Evolutionary conservation across 2,888 invertebrate genomes (phyloP), one percentile per base, ranked within the genome.

Genomic region (Conomelus anceps): DNA sequence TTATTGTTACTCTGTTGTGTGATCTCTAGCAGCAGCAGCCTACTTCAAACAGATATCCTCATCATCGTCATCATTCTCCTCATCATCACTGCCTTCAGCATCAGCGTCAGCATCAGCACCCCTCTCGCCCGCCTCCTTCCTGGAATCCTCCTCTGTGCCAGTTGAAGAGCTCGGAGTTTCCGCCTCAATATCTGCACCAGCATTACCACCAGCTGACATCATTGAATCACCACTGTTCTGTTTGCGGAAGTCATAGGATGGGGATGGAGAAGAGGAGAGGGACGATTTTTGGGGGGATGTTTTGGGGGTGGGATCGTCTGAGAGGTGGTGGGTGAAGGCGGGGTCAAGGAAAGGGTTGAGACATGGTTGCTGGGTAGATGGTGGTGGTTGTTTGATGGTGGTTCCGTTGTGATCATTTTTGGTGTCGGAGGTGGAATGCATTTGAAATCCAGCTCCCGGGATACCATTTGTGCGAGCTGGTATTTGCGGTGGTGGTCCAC

Each of bases 111-210:
- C 92, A 87, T 91, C 91, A 17, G 91, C 92, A 26, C 91, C 92
- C 17, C 91, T 90, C 24, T 92, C 91, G 22, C 91, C 91, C 23
- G 90, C 88, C 87, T 90, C 90, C 23, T 89, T 90, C 22, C 91
- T 89, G 22, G 91, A 91, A 26, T 91, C 91, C 87, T 91, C 91
- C 85, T 92, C 92, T 0, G 92, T 92, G 22, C 91, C 91, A 22
- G 92, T 92, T 23, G 92, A 91, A 13, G 92, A 92, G 89, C 91
- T 91, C 20, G 92, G 91, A 13, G 92, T 92, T 84, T 91, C 91
- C 23, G 90, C 91, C 26, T 89, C 86, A 20, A 86, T 23, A n/a
- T 86, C 86, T 3, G 17, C 24, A 20, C 26, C 22, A 6, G 3
- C 86, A n/a, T 23, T 24, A 22, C 24, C 24, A 3, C 4, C 3